Base-by-base conservation (phyloP, 2,888 invertebrate species). In the Augochlorella aurata region DNA sequence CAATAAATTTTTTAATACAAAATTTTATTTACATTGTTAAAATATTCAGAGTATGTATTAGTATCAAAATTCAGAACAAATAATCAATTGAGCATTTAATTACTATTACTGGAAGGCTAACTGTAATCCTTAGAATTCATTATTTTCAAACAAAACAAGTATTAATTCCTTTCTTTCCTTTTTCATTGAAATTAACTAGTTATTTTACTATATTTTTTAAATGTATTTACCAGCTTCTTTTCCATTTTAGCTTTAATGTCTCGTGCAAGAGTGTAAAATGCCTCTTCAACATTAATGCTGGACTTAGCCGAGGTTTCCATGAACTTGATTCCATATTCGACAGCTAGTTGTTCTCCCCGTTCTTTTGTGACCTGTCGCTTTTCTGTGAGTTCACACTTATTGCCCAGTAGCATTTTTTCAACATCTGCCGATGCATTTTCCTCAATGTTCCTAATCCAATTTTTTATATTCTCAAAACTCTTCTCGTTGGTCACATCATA, bases 401-500 rank as follows among this genome's bases (percentile, higher is more conserved):
- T 99, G 85, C 98, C 99, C 92, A 99, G 95, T 88, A 99, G 96
- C 99, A 99, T 99, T 94, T 99, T 98, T 94, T 99, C 99, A 49
- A 99, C 99, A 94, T 99, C 99, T 24, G 98, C 97, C 70, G 98
- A 98, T 21, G 99, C 99, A 95, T 99, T 99, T 94, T 99, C 99
- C 94, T 99, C 99, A 92, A 99, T 99, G 94, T 99, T 99, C 92
- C 99, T 95, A 89, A 99, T 98, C 99, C 99, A 99, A 94, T 99
- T 99, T 93, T 99, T 98, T 79, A 99, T 99, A 93, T 99, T 99
- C 94, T 99, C 98, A 94, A 99, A 99, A 90, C 98, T 99, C 94
- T 99, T 99, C 93, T 99, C 99, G 94, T 99, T 99, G 90, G 99
- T 99, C 89, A 99, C 99, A 94, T 99, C 99, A 94, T 99, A 99